Conservation (phyloP, 2,888 invertebrate genomes). For the Hesperia comma region DNA sequence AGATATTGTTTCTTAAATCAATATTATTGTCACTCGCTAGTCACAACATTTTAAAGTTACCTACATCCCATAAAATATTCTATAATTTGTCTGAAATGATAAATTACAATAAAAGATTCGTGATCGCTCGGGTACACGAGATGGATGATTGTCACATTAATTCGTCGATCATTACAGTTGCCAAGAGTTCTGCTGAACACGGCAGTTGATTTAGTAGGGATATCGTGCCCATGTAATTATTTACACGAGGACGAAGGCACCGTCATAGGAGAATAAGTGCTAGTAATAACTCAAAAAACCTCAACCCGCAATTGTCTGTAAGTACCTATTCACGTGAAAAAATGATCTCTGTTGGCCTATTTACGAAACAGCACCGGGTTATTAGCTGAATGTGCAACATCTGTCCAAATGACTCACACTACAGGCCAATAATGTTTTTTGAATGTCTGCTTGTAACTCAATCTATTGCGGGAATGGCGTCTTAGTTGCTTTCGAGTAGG, state of each 20-base stretch:
- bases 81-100: constrained; percentile 25
- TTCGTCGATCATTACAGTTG: constrained; percentile 31
- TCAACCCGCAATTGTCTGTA: constrained; percentile 51
- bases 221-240: constrained; percentile 9
- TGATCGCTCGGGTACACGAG: constrained; percentile 26
- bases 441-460: constrained; percentile 1
- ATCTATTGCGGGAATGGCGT: constrained; percentile 17
- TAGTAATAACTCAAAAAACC: constrained; percentile 35
- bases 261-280: constrained; percentile 16
- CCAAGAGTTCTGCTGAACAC: constrained; percentile 33
- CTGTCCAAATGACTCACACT: constrained; percentile 32
- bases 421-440: constrained; percentile 18
- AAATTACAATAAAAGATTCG: constrained; percentile 17
- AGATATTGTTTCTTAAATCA: background rate
- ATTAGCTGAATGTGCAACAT: constrained; percentile 32
- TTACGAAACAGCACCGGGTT: constrained; percentile 42
- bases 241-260: constrained; percentile 7
- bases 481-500: constrained; percentile 19
- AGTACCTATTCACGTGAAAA: constrained; percentile 45
- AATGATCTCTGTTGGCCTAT: constrained; percentile 51
- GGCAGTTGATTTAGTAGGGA: constrained; percentile 24
- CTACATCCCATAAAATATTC: background rate
- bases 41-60: background rate
- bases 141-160: constrained; percentile 36
- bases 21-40: background rate